These are phyloP conservation scores for Sebastes schlegelii DNA, from an alignment of 2,113 vertebrate genomes.

Conservation along the genomic window DNA sequence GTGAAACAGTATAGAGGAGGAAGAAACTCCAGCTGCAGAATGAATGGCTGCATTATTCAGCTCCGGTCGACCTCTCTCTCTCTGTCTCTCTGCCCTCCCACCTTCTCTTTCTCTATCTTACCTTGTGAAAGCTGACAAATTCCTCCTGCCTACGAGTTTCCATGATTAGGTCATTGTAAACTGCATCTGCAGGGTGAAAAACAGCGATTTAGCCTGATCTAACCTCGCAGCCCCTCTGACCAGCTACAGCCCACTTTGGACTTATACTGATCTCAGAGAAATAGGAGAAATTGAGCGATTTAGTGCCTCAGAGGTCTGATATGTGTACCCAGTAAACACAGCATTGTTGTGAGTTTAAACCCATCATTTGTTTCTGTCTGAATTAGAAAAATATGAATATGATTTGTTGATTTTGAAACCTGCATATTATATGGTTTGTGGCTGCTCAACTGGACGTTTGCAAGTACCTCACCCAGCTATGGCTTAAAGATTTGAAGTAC, in stretches of 20 bases:
- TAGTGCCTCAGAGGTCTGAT: neutral
- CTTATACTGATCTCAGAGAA: conserved; percentile 5
- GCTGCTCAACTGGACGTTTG: neutral
- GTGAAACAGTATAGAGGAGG: conserved; percentile 5
- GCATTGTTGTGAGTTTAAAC: neutral
- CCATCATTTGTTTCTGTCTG: neutral
- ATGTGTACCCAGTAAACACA: neutral
- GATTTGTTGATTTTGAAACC: neutral
- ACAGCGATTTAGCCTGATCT: conserved; percentile 47
- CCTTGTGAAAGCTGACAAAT: conserved; percentile 64
- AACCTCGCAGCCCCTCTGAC: conserved; percentile 2
- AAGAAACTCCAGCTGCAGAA: conserved; percentile 25
- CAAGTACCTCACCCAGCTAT: neutral
- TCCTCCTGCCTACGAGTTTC: conserved; percentile 54
- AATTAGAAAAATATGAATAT: neutral
- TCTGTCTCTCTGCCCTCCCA: neutral
- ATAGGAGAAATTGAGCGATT: neutral
- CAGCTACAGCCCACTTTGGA: neutral
- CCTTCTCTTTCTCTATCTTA: conserved; percentile 54
- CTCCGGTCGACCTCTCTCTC: conserved; percentile 7
- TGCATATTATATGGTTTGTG: neutral
- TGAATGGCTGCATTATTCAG: conserved; percentile 54
- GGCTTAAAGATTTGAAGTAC: neutral
- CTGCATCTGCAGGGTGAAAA: conserved; percentile 69
- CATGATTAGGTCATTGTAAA: conserved; percentile 42